Evolutionary conservation across 2,888 invertebrate species (phyloP).

Genomic region (Watsonalla cultraria): DNA sequence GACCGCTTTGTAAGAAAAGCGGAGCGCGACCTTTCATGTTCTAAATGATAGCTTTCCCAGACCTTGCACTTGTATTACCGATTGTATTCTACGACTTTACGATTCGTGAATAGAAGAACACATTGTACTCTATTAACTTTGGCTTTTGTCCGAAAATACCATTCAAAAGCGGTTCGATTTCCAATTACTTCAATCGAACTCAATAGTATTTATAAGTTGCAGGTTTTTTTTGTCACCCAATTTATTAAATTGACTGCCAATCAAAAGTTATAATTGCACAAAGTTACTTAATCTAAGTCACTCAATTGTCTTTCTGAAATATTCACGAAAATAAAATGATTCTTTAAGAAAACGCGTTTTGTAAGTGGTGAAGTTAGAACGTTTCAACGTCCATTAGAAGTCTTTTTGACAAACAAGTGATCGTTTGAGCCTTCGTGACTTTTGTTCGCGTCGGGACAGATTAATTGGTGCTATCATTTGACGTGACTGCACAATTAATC

Average conservation of each 20-base stretch:
- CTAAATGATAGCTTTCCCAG: constrained; percentile 16
- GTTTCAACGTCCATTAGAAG: constrained; percentile 6
- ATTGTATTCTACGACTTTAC: constrained; percentile 18
- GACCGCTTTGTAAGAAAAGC: constrained; percentile 56
- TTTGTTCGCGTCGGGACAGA: constrained; percentile 37
- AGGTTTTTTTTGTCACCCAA: background rate
- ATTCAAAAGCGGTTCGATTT: too few relatives aligned
- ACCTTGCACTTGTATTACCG: constrained; percentile 25
- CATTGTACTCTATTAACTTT: background rate
- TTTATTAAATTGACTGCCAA: background rate
- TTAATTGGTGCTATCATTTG: constrained; percentile 51
- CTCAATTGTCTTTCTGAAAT: background rate
- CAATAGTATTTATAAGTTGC: too few relatives aligned
- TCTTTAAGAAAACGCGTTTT: background rate
- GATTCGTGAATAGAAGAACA: too few relatives aligned
- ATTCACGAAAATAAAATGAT: background rate
- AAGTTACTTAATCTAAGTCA: background rate
- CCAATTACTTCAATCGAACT: too few relatives aligned
- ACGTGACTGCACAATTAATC: constrained; percentile 47
- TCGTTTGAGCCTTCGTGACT: constrained; percentile 40
- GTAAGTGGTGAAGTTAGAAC: constrained; percentile 12
- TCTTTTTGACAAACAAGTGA: constrained; percentile 17
- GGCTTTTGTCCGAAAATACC: too few relatives aligned
- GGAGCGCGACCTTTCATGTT: constrained; percentile 53
- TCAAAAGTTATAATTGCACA: background rate